Evolutionary conservation across 2,113 vertebrate species (phyloP).

Genomic region (Ciconia boyciana): DNA sequence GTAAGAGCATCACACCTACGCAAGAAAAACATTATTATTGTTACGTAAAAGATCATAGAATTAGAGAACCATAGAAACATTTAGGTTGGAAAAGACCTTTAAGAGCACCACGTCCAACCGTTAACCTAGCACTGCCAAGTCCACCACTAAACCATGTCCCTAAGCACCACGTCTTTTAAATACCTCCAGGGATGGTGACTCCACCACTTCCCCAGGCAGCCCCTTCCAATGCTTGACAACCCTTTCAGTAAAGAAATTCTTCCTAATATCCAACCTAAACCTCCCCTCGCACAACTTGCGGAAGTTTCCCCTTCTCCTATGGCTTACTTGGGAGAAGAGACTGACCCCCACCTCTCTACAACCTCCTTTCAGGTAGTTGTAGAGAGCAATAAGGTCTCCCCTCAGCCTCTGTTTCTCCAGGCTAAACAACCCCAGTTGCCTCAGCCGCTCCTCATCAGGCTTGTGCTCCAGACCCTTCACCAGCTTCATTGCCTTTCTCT

Average conservation of each 20-base stretch:
- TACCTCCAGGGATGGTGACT: accelerated
- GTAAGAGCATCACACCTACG: neutral
- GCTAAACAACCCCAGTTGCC: neutral
- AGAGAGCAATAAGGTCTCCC: neutral
- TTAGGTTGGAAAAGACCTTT: neutral
- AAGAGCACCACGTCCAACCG: neutral
- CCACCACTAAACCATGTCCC: neutral
- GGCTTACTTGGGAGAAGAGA: neutral
- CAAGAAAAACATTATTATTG: neutral
- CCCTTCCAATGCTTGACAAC: neutral
- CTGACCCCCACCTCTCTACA: neutral
- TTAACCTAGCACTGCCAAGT: neutral
- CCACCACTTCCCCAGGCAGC: neutral
- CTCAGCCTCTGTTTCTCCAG: neutral
- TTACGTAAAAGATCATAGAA: neutral
- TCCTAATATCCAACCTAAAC: neutral
- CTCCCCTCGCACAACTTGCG: neutral
- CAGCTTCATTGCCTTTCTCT: neutral
- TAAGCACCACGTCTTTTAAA: neutral
- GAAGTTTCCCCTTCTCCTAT: neutral
- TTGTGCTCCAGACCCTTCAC: neutral
- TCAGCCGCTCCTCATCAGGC: neutral
- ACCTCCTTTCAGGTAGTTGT: neutral
- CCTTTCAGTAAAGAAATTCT: neutral
- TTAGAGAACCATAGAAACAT: neutral